Evolutionary conservation across 2,888 invertebrate species (phyloP), one percentile per base, ranked within the genome.

Genomic region (Apamea sordens): DNA sequence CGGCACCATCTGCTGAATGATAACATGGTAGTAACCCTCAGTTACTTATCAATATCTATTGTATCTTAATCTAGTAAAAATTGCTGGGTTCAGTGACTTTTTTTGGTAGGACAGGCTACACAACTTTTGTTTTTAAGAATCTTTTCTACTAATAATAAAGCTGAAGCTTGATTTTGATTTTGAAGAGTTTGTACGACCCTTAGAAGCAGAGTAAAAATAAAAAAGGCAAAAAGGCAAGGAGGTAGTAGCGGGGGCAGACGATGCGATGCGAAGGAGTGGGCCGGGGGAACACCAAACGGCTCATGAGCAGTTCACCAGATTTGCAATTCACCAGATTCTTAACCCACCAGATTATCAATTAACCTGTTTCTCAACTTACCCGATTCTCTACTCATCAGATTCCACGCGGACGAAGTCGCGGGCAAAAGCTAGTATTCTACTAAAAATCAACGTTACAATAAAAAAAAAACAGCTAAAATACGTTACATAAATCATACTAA

Each of bases 401-500:
- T 36, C 5, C 36, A 36, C 36, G 36, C 36, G 36, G 36, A 36
- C 36, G 36, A 4, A 5, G 36, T 36, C 36, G 36, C 5, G 5
- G 36, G 5, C 36, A 36, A 36, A 36, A 50, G 18, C 21, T 21
- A 18, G 56, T 18, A 63, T 18, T 18, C 1, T 10, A 21, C 21
- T 36, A 36, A 64, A 64, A 65, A 67, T 11, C 15, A 59, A 21
- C 75, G 36, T 44, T 15, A 28, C 18, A 67, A 28, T 11, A 56
- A 1, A 47, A 41, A 63, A 75, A 86, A 79, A 73, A 28, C n/a
- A 24, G 36, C 21, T 53, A 53, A 65, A 75, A 61, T 63, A 61
- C 63, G 41, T 32, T 5, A 65, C 72, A 78, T 84, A 83, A 84
- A 86, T 83, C 85, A 80, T 59, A 28, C 53, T 18, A 76, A 86